phyloP scores from a whole-genome alignment of 2,888 invertebrate species.

The Laothoe populi region DNA sequence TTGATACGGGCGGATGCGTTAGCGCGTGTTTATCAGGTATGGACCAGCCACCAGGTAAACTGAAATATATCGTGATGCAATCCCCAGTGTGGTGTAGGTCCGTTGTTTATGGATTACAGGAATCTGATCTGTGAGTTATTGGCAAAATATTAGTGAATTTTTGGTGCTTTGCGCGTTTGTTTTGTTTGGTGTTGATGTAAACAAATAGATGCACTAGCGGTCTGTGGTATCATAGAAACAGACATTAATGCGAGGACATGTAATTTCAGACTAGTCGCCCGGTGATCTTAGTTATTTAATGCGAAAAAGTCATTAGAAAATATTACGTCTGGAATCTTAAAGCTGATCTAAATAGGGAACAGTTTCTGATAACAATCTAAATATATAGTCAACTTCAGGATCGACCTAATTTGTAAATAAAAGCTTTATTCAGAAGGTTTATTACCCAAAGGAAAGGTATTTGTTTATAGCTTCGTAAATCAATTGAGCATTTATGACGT shows the following conservation, averaged over 20 bases:
- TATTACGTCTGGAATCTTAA: no score
- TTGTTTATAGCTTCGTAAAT: not conserved
- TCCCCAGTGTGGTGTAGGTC: constrained; percentile 34
- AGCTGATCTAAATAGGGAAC: no score
- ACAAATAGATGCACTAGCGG: not conserved
- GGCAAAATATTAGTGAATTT: constrained; percentile 10
- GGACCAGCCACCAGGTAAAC: constrained; percentile 66
- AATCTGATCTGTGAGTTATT: not conserved
- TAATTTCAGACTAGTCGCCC: no score
- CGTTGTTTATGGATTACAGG: constrained; percentile 8
- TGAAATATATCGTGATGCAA: constrained; percentile 69
- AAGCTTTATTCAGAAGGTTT: not conserved
- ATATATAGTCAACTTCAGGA: no score
- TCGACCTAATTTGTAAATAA: no score
- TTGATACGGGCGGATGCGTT: constrained; percentile 43
- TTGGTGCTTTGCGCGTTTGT: constrained; percentile 5
- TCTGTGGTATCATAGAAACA: not conserved
- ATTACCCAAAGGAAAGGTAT: not conserved
- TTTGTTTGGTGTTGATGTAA: constrained; percentile 10
- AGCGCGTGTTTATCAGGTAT: constrained; percentile 60
- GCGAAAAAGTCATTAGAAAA: no score
- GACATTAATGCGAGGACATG: not conserved
- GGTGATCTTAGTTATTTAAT: no score
- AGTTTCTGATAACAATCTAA: no score
- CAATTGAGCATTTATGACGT: not conserved